Evolutionary conservation across 2,113 vertebrate genomes (phyloP).

Genomic region (Poeciliopsis occidentalis): DNA sequence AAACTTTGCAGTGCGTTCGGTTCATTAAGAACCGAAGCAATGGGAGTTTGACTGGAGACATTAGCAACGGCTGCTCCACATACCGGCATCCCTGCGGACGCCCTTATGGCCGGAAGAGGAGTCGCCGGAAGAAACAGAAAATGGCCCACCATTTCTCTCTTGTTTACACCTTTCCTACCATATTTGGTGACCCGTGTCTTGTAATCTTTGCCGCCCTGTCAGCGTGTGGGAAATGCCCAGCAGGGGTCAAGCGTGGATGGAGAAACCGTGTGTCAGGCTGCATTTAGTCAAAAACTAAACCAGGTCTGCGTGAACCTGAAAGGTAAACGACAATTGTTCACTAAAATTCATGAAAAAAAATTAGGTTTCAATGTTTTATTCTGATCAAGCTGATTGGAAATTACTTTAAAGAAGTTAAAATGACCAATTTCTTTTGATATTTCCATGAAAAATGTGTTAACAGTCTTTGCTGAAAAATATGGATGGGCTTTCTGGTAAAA

Average conservation of each 20-base stretch:
- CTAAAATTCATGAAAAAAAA: not conserved
- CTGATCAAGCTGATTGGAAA: slow-evolving; percentile 16
- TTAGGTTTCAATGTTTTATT: not conserved
- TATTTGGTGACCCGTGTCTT: slow-evolving; percentile 59
- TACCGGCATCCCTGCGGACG: slow-evolving; percentile 15
- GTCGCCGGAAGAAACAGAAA: not conserved
- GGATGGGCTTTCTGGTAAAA: too few relatives aligned
- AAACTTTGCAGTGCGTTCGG: slow-evolving; percentile 7
- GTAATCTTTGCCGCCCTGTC: slow-evolving; percentile 60
- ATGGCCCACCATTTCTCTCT: slow-evolving; percentile 3
- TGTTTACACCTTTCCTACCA: slow-evolving; percentile 39
- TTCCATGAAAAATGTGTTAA: not conserved
- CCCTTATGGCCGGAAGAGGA: not conserved
- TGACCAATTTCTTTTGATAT: not conserved
- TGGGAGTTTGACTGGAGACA: slow-evolving; percentile 1
- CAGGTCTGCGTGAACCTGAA: slow-evolving; percentile 22
- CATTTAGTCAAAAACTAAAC: slow-evolving; percentile 36
- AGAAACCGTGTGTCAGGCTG: slow-evolving; percentile 35
- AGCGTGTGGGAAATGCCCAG: slow-evolving; percentile 48
- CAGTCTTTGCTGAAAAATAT: not conserved
- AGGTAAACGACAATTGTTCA: slow-evolving; percentile 4
- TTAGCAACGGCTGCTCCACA: slow-evolving; percentile 14
- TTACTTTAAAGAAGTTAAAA: slow-evolving; percentile 5
- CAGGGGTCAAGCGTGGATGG: slow-evolving; percentile 50
- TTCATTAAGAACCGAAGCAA: slow-evolving; percentile 24